phyloP scores from a whole-genome alignment of 2,797 vertebrate genomes.

The Knipowitschia caucasica region DNA sequence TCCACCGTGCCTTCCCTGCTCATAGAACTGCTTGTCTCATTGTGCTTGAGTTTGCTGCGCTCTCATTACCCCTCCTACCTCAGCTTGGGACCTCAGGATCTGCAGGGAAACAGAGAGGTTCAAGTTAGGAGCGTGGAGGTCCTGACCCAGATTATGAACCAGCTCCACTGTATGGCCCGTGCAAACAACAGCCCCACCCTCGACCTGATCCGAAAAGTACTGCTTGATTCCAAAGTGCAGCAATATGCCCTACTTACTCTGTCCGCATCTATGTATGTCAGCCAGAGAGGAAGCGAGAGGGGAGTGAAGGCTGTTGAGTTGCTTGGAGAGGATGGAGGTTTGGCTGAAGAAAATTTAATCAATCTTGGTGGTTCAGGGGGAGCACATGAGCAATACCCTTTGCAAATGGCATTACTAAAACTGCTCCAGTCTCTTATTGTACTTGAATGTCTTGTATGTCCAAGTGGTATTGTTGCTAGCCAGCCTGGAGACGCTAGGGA shows the following conservation, averaged over 20 bases:
- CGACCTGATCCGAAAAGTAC: conserved; percentile 77
- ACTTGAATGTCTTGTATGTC: conserved; percentile 84
- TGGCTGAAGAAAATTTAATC: conserved; percentile 87
- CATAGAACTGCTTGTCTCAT: conserved; percentile 86
- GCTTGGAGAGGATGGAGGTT: conserved; percentile 58
- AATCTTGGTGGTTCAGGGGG: conserved; percentile 80
- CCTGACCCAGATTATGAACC: conserved; percentile 82
- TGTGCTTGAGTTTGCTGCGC: conserved; percentile 89
- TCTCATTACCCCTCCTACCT: conserved; percentile 91
- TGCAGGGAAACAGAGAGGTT: conserved; percentile 90
- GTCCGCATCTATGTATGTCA: conserved; percentile 89
- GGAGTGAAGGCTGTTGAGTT: conserved; percentile 26
- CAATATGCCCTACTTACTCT: conserved; percentile 88
- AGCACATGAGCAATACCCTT: conserved; percentile 86
- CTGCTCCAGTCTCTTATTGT: conserved; percentile 90
- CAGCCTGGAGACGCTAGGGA: conserved; percentile 72
- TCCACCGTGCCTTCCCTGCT: conserved; percentile 78
- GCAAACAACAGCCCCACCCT: conserved; percentile 34
- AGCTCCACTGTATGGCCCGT: conserved; percentile 74
- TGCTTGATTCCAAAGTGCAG: conserved; percentile 86
- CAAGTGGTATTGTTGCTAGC: conserved; percentile 30
- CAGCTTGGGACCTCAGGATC: conserved; percentile 78
- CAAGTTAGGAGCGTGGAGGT: conserved; percentile 95
- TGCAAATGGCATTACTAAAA: conserved; percentile 93
- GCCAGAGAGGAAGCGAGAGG: conserved; percentile 77